Conservation (phyloP, 2,888 invertebrate species). For the Thera britannica region DNA sequence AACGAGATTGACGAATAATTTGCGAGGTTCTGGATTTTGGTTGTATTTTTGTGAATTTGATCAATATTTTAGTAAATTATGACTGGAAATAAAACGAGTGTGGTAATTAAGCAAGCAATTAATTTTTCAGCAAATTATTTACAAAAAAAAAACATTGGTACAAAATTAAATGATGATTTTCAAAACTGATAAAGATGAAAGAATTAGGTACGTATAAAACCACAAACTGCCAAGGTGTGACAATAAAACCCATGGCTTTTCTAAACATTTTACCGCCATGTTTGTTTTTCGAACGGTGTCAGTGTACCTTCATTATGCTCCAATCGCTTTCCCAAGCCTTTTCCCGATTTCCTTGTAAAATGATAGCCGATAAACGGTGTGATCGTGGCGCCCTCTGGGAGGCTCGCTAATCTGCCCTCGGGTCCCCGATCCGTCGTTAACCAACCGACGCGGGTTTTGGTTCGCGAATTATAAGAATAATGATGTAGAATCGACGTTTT, state of each 20-base stretch:
- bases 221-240: slow-evolving; percentile 1
- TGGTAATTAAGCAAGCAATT: too few species aligned
- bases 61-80: too few species aligned
- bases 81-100: too few species aligned
- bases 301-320: slow-evolving; percentile 22
- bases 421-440: slow-evolving; percentile 54
- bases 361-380: slow-evolving; percentile 57
- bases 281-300: slow-evolving; percentile 10
- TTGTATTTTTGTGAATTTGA: background rate
- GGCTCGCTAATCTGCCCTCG: slow-evolving; percentile 56
- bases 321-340: slow-evolving; percentile 17
- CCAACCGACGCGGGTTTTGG: slow-evolving; percentile 29
- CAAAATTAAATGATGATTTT: too few species aligned
- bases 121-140: too few species aligned
- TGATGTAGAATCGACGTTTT: slow-evolving; percentile 25
- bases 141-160: too few species aligned
- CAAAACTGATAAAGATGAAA: background rate
- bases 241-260: slow-evolving; percentile 2
- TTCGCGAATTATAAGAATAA: slow-evolving; percentile 29
- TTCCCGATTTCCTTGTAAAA: slow-evolving; percentile 34
- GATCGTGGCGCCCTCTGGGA: slow-evolving; percentile 55
- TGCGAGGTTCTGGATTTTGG: background rate
- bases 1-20: background rate
- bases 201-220: background rate
- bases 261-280: slow-evolving; percentile 3